Evolutionary conservation across 2,113 vertebrate genomes (phyloP).

Genomic region (Salvelinus alpinus): DNA sequence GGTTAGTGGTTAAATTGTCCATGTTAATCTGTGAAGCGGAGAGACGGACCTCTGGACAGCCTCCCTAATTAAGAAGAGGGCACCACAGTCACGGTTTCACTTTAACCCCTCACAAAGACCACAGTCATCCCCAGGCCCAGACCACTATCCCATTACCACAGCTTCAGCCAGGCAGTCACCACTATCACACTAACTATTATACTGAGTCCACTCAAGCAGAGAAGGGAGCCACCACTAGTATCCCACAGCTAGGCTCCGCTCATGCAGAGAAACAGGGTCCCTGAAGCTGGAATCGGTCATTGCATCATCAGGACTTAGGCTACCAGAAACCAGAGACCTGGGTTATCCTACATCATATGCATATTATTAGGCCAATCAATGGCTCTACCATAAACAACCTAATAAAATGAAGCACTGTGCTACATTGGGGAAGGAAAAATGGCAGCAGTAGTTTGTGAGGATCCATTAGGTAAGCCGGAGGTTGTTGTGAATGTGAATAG

Average conservation of each 20-base stretch:
- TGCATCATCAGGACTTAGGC: not conserved
- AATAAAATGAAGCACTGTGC: too few relatives aligned
- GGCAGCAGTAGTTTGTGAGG: slow-evolving; percentile 37
- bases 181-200: not conserved
- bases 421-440: slow-evolving; percentile 8
- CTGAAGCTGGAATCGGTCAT: not conserved
- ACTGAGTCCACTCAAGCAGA: not conserved
- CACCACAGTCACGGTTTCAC: slow-evolving; percentile 22
- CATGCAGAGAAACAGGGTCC: not conserved
- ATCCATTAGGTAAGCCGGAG: slow-evolving; percentile 53
- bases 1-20: slow-evolving; percentile 83
- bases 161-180: not conserved
- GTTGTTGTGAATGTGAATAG: slow-evolving; percentile 31
- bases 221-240: not conserved
- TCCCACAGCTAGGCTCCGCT: not conserved
- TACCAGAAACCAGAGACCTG: not conserved
- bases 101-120: slow-evolving; percentile 36
- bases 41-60: slow-evolving; percentile 62
- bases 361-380: not conserved
- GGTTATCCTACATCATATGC: too few relatives aligned
- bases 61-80: slow-evolving; percentile 76
- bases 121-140: slow-evolving; percentile 18
- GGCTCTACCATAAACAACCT: not conserved
- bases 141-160: slow-evolving; percentile 9
- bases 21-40: slow-evolving; percentile 73